A percentile compares a stretch with the other conserved stretches of the same genome.
These are phyloP conservation scores for Eupleurogrammus muticus DNA, from an alignment of 2,797 vertebrate species.

Conservation along the genomic window DNA sequence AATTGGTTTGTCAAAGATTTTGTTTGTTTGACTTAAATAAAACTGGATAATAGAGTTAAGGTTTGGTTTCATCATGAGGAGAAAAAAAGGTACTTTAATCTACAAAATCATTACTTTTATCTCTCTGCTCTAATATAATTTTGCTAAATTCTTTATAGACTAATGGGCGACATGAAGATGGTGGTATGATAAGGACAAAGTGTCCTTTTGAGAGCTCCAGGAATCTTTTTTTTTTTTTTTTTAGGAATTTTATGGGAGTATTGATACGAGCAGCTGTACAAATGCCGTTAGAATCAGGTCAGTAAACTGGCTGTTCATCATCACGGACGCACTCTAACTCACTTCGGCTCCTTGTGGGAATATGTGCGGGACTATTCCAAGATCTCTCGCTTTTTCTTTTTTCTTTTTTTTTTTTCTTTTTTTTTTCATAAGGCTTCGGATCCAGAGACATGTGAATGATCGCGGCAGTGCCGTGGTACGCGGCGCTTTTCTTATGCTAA, in stretches of 20 bases:
- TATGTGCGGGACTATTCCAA: conserved; percentile 13
- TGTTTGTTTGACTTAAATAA: neutral
- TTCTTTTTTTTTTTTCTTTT: neutral
- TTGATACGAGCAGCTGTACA: conserved; percentile 28
- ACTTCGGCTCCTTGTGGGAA: conserved; percentile 21
- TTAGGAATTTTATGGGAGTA: conserved; percentile 12
- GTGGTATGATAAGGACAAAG: conserved; percentile 4
- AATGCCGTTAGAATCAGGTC: conserved; percentile 31
- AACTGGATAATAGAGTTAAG: neutral
- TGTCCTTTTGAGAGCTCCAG: conserved; percentile 4
- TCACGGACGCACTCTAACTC: conserved; percentile 15
- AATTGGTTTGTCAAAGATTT: no score
- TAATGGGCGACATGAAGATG: neutral
- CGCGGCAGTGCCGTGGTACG: conserved; percentile 33
- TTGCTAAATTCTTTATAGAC: neutral
- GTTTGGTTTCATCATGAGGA: neutral
- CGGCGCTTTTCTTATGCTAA: conserved; percentile 91
- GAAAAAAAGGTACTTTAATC: neutral
- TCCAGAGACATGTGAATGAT: no score
- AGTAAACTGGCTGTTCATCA: conserved; percentile 29
- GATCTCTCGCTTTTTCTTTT: neutral
- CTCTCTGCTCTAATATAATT: neutral
- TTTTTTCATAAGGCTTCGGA: no score
- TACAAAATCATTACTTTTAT: neutral
- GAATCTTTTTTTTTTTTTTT: no score